These are phyloP conservation scores for Ranitomeya variabilis DNA, from an alignment of 2,113 vertebrate genomes.

Conservation along the genomic window DNA sequence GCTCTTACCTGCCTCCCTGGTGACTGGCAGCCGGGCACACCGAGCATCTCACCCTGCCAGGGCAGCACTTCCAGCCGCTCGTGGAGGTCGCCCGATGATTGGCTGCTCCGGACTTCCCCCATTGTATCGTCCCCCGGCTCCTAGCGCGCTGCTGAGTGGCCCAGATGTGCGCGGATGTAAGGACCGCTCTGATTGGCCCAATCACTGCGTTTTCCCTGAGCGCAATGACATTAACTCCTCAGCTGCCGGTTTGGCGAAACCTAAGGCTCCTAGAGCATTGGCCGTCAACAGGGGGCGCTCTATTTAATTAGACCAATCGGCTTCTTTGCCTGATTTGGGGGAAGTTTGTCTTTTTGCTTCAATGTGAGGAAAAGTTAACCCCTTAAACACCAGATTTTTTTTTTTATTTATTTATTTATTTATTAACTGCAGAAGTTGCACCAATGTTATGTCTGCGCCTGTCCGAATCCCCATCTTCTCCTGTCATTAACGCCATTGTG, in stretches of 20 bases:
- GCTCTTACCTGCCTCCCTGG: slow-evolving; percentile 52
- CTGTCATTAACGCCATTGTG: no score
- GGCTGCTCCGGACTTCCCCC: slow-evolving; percentile 34
- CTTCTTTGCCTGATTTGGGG: no score
- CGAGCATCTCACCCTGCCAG: neutral
- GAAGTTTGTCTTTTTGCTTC: neutral
- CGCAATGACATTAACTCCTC: neutral
- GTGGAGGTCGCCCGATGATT: slow-evolving; percentile 12
- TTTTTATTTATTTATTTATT: no score
- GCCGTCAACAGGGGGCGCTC: neutral
- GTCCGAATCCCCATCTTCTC: no score
- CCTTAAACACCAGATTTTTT: no score
- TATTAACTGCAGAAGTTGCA: no score
- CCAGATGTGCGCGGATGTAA: slow-evolving; percentile 54
- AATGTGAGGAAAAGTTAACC: neutral
- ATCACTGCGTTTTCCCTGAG: slow-evolving; percentile 22
- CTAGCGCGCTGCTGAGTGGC: slow-evolving; percentile 31
- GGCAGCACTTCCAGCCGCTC: neutral
- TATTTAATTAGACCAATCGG: neutral
- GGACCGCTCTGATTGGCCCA: slow-evolving; percentile 32
- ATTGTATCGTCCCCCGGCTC: neutral
- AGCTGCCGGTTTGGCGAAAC: neutral
- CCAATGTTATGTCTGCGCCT: no score
- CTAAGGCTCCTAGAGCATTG: neutral
- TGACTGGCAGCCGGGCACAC: slow-evolving; percentile 35